These are phyloP conservation scores for Amiota minor DNA, from an alignment of 2,888 invertebrate genomes.

Conservation along the genomic window DNA sequence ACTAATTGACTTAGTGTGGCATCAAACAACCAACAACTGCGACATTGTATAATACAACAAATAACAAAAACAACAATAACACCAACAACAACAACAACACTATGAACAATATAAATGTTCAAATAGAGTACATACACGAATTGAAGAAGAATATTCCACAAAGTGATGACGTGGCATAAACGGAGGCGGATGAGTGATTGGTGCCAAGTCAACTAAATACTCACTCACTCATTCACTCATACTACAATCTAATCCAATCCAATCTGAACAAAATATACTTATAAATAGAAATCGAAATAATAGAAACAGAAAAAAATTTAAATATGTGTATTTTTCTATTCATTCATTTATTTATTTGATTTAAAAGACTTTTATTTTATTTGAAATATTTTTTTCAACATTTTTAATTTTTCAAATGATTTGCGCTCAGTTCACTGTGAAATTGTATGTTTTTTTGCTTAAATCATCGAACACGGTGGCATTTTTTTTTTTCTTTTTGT, in stretches of 20 bases:
- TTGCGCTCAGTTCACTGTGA: conserved; percentile 17
- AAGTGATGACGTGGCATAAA: conserved; percentile 16
- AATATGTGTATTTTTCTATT: background rate
- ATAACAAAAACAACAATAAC: background rate
- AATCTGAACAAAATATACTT: too few species aligned
- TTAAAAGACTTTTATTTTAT: conserved; percentile 4
- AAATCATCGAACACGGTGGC: too few species aligned
- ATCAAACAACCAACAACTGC: background rate
- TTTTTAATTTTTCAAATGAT: conserved; percentile 16
- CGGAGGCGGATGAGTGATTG: conserved; percentile 55
- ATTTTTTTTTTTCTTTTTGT: too few species aligned
- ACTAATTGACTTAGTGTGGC: conserved; percentile 57
- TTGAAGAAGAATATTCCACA: conserved; percentile 15
- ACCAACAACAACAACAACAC: conserved; percentile 9
- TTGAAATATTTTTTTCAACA: background rate
- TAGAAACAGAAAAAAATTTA: background rate
- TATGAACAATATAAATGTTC: background rate
- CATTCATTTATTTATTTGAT: background rate
- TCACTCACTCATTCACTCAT: background rate
- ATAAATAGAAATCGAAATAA: too few species aligned
- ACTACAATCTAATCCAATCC: background rate
- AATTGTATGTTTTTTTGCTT: conserved; percentile 1
- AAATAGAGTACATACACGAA: too few species aligned
- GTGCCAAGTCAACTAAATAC: conserved; percentile 51
- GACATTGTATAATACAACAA: too few species aligned